These are phyloP conservation scores for Latrodectus hesperus DNA, from an alignment of 2,888 invertebrate species.

Conservation along the genomic window DNA sequence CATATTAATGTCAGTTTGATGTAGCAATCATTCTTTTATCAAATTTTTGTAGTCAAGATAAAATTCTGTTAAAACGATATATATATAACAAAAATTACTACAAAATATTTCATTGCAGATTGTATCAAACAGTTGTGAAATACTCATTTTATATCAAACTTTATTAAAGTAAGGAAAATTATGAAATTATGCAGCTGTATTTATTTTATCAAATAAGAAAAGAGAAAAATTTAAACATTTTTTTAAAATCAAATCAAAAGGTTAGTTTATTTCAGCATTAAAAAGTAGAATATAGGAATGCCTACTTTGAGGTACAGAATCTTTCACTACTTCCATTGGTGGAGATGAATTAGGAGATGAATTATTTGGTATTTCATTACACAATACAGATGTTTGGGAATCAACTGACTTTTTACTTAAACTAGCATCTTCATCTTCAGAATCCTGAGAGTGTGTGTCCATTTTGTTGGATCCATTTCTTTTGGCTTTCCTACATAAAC, in stretches of 20 bases:
- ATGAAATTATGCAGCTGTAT: neutral
- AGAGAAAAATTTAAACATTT: neutral
- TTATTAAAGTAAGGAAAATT: neutral
- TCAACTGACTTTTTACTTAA: slow-evolving; percentile 11
- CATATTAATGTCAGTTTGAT: too few species aligned
- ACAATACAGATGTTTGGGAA: slow-evolving; percentile 1
- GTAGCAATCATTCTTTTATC: too few species aligned
- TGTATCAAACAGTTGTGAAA: too few species aligned
- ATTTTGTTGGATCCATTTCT: slow-evolving; percentile 42
- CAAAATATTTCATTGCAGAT: too few species aligned
- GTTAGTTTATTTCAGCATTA: too few species aligned
- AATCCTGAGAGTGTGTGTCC: slow-evolving; percentile 42
- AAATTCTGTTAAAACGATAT: too few species aligned
- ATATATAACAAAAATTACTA: too few species aligned
- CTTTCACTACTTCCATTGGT: slow-evolving; percentile 48
- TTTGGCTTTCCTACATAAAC: slow-evolving; percentile 8
- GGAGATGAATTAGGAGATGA: slow-evolving; percentile 36
- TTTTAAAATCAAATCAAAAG: neutral
- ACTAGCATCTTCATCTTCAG: slow-evolving; percentile 15
- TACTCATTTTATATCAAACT: neutral
- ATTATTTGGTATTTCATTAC: slow-evolving; percentile 32
- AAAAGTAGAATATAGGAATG: too few species aligned
- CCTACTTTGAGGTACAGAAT: slow-evolving; percentile 33
- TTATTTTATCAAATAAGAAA: neutral
- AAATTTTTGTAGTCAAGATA: too few species aligned